Evolutionary conservation across 2,888 invertebrate species (phyloP), one percentile per base, ranked within the genome.

Genomic region (Listrodromus nycthemerus): DNA sequence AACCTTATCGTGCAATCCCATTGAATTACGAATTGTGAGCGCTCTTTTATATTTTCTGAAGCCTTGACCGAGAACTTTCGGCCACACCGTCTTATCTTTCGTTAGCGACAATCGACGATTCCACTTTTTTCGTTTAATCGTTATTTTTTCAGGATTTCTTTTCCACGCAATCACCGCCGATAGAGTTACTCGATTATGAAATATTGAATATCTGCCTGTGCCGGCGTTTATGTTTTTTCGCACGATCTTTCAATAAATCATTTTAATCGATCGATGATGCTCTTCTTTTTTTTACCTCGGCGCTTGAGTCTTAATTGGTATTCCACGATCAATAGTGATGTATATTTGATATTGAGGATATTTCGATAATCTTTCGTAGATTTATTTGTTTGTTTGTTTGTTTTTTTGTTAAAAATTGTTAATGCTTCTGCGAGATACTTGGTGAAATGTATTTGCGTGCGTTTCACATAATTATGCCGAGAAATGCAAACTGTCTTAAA

Each of bases 1-100:
- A n/a, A n/a, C n/a, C n/a, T n/a, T n/a, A n/a, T n/a, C n/a, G 41
- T 71, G n/a, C 19, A 41, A 37, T 70, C 70, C 21, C 71, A 8
- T 58, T 41, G 27, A 16, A 71, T 16, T 33, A 21, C 21, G 24
- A 52, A 70, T n/a, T 30, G 24, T 33, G 21, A 33, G 37, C 37
- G 37, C 16, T 37, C 37, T 24, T 37, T 37, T 55, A 13, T 24
- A 58, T 8, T 61, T 73, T 73, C 24, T 13, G n/a, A 27, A n/a
- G 8, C n/a, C 27, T 66, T 8, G 19, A 24, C 58, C 21, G 55
- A 37, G 55, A 55, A 19, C 37, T 70, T 70, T 37, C 70, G 6
- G 70, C 21, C 52, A 37, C 37, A 37, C 21, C 33, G 21, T 24
- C 45, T 61, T 45, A 24, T n/a, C 58, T n/a, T 7, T 24, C 30